Conservation (phyloP, 1,140 invertebrate species). For the Hyposmocoma kahamanoa region DNA sequence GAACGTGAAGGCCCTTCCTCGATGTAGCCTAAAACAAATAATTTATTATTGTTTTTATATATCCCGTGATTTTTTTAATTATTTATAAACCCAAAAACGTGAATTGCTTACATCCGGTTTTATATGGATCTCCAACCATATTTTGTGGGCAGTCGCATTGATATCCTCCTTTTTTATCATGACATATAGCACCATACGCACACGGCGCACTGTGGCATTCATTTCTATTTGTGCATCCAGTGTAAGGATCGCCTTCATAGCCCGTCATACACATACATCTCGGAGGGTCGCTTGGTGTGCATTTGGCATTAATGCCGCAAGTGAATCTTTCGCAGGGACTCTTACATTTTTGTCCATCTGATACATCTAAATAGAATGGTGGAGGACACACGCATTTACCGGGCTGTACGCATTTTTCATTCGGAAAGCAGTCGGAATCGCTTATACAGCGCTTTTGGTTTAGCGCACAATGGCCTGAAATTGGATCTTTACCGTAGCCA, state of each 20-base stretch:
- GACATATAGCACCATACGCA: conserved; percentile 88
- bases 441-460: conserved; percentile 86
- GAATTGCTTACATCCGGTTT: conserved; percentile 80
- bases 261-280: conserved; percentile 90
- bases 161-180: conserved; percentile 89
- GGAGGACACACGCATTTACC: conserved; percentile 92
- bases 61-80: neutral
- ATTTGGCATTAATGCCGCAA: conserved; percentile 94
- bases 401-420: conserved; percentile 93
- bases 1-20: conserved; percentile 37
- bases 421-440: conserved; percentile 87
- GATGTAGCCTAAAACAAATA: conserved; percentile 35
- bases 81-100: neutral
- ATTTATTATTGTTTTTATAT: conserved; percentile 1
- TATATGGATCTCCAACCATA: conserved; percentile 88
- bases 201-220: conserved; percentile 87
- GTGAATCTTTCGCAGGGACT: conserved; percentile 90
- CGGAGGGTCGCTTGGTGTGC: conserved; percentile 91
- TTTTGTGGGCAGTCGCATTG: conserved; percentile 89
- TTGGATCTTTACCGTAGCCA: conserved; percentile 77
- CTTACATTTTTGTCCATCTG: conserved; percentile 89
- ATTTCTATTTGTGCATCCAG: conserved; percentile 88
- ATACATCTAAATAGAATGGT: conserved; percentile 87
- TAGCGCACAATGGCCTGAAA: conserved; percentile 83
- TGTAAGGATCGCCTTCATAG: conserved; percentile 87